These are phyloP conservation scores for Drosophila neonasuta DNA, from an alignment of 2,888 invertebrate genomes.

Conservation along the genomic window DNA sequence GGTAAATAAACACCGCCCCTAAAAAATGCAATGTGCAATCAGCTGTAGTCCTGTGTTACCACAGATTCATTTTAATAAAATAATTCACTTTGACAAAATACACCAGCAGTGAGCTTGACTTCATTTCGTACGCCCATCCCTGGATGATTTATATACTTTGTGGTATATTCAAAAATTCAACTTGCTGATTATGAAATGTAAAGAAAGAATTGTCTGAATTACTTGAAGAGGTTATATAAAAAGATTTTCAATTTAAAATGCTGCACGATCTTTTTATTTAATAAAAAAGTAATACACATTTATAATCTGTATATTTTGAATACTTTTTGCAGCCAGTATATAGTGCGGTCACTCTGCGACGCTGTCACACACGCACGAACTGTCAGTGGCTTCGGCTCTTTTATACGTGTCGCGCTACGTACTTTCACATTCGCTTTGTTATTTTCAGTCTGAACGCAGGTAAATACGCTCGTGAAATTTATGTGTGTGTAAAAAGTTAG, in stretches of 20 bases:
- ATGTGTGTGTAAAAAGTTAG: conserved; percentile 8
- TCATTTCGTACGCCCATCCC: conserved; percentile 17
- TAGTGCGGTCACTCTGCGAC: neutral
- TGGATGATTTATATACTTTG: conserved; percentile 14
- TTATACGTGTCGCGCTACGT: conserved; percentile 60
- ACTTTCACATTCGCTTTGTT: conserved; percentile 70
- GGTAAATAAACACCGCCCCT: conserved; percentile 67
- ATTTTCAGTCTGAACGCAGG: conserved; percentile 60
- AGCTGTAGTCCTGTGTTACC: conserved; percentile 37
- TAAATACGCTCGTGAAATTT: conserved; percentile 30
- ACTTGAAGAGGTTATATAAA: too few relatives aligned
- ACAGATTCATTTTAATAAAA: neutral
- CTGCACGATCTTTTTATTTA: neutral
- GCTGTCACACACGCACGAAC: conserved; percentile 50
- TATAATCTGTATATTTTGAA: neutral
- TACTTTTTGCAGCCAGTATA: neutral
- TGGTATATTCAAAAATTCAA: neutral
- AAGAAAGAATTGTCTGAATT: too few relatives aligned
- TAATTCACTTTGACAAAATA: neutral
- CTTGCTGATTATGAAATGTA: neutral
- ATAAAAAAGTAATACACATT: neutral
- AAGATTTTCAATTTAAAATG: too few relatives aligned
- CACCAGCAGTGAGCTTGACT: neutral
- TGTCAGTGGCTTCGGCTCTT: conserved; percentile 56
- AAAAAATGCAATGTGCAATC: conserved; percentile 57